A percentile compares a stretch with the other conserved stretches of the same genome.
Conservation (phyloP, 1,140 invertebrate species). For the Tyrophagus putrescentiae region DNA sequence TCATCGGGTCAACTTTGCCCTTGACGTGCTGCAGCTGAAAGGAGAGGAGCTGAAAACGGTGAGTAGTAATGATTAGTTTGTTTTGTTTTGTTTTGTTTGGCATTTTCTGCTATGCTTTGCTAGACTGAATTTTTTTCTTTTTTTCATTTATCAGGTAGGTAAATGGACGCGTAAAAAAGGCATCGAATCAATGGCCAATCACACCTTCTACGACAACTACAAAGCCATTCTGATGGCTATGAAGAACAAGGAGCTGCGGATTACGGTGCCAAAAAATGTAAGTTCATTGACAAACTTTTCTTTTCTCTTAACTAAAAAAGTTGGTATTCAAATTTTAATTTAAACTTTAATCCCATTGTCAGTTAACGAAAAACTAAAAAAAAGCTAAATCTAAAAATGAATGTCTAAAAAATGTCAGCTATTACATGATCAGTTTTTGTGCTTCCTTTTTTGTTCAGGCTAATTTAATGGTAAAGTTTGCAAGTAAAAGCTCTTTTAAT, state of each 20-base stretch:
- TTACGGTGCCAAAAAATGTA: constrained; percentile 12
- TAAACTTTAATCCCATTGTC: no score
- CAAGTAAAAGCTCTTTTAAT: no score
- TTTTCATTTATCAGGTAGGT: not conserved
- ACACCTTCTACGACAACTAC: constrained; percentile 12
- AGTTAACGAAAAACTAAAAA: no score
- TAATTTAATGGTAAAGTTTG: no score
- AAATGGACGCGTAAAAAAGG: constrained; percentile 8
- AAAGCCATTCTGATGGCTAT: constrained; percentile 2
- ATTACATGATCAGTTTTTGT: no score
- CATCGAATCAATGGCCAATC: not conserved
- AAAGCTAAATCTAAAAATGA: no score
- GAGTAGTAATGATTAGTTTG: no score
- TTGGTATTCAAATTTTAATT: constrained; percentile 1
- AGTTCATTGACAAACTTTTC: not conserved
- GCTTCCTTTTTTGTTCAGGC: no score
- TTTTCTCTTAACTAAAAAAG: not conserved
- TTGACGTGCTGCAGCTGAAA: constrained; percentile 53
- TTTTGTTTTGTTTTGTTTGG: not conserved
- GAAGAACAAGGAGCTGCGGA: constrained; percentile 14
- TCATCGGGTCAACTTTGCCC: constrained; percentile 67
- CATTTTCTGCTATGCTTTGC: not conserved
- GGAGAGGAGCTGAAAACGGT: constrained; percentile 14
- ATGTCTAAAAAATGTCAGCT: no score
- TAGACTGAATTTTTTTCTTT: not conserved